Evolutionary conservation across 2,113 vertebrate genomes (phyloP).

Genomic region (Corythaeola cristata): DNA sequence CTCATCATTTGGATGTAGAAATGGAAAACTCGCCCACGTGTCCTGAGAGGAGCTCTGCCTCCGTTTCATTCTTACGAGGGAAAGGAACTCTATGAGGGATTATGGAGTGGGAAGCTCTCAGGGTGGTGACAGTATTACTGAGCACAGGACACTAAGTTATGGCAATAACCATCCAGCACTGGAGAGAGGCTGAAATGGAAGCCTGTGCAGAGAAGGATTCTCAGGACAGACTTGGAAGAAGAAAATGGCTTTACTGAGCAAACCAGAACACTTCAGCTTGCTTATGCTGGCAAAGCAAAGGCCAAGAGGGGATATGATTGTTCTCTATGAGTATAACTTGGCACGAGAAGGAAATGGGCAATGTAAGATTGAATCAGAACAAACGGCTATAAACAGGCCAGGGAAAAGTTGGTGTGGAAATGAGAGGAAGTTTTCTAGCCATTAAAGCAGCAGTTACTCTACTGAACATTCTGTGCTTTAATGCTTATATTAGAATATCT

Average conservation of each 20-base stretch:
- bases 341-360: not conserved
- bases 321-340: not conserved
- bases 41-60: constrained; percentile 18
- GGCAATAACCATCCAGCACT: not conserved
- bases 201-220: not conserved
- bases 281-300: not conserved
- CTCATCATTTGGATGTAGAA: not conserved
- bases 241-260: not conserved
- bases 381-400: not conserved
- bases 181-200: not conserved
- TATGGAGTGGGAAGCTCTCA: not conserved
- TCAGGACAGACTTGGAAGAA: not conserved
- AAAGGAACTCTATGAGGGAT: not conserved
- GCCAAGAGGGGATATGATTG: not conserved
- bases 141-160: not conserved
- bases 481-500: not conserved
- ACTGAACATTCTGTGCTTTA: not conserved
- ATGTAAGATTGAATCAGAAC: not conserved
- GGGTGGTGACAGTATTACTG: not conserved
- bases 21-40: not conserved
- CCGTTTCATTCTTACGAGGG: not conserved
- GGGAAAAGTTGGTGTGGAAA: not conserved
- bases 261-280: not conserved
- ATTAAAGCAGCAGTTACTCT: not conserved
- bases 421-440: not conserved